These are phyloP conservation scores for Eupithecia subfuscata DNA, from an alignment of 2,888 invertebrate species.

Conservation along the genomic window DNA sequence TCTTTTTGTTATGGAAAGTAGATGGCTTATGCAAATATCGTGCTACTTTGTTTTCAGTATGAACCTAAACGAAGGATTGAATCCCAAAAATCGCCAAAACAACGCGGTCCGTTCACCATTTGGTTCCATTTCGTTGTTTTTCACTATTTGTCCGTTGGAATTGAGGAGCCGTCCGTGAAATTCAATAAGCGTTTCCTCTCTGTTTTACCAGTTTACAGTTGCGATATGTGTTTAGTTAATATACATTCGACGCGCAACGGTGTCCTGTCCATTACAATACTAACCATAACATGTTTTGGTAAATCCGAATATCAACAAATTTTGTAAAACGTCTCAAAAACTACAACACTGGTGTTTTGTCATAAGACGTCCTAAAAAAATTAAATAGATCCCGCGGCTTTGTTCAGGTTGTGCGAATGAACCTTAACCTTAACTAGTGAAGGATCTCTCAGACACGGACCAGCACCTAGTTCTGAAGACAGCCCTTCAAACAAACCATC, in stretches of 20 bases:
- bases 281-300: neutral
- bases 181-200: neutral
- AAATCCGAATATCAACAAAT: neutral
- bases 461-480: neutral
- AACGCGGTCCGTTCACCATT: neutral
- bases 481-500: neutral
- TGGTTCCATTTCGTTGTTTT: constrained; percentile 1
- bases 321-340: neutral
- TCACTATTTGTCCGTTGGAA: neutral
- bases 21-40: neutral
- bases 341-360: neutral
- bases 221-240: neutral
- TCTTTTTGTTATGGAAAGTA: neutral
- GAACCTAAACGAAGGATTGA: neutral
- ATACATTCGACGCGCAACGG: neutral
- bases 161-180: constrained; percentile 7
- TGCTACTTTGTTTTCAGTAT: constrained; percentile 1
- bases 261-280: neutral
- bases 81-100: neutral
- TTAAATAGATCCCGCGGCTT: neutral
- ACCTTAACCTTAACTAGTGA: neutral
- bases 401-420: neutral
- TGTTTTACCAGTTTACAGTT: neutral
- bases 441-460: neutral
- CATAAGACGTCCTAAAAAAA: neutral